Evolutionary conservation across 1,140 invertebrate species (phyloP).

Genomic region (Gryllus bimaculatus): DNA sequence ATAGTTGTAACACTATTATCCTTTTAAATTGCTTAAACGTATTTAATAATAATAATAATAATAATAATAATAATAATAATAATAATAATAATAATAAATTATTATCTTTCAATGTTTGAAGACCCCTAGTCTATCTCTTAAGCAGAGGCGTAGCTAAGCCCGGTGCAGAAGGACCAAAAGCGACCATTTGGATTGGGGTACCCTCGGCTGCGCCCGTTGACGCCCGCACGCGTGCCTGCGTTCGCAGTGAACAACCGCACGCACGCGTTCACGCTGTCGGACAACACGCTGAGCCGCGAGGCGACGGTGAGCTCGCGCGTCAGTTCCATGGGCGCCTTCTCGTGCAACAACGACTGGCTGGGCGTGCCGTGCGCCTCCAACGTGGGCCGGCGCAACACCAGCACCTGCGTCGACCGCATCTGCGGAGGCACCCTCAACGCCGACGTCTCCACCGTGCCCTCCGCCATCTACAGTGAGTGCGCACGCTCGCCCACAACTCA

Average conservation of each 20-base stretch:
- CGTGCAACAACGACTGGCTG: constrained; percentile 65
- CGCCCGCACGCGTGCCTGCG: too few relatives aligned
- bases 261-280: constrained; percentile 59
- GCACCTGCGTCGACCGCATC: constrained; percentile 55
- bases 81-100: too few relatives aligned
- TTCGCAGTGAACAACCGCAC: constrained; percentile 48
- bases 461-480: constrained; percentile 54
- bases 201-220: too few relatives aligned
- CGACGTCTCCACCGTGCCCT: constrained; percentile 44
- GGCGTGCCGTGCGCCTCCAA: constrained; percentile 64
- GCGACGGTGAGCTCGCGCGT: constrained; percentile 53
- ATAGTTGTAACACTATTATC: too few relatives aligned
- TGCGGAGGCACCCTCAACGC: constrained; percentile 61
- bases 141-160: too few relatives aligned
- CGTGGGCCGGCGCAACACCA: constrained; percentile 42
- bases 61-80: too few relatives aligned
- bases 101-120: too few relatives aligned
- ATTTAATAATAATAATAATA: too few relatives aligned
- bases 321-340: constrained; percentile 38
- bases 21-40: too few relatives aligned
- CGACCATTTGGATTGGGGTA: too few relatives aligned
- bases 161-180: too few relatives aligned
- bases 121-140: too few relatives aligned
- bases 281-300: constrained; percentile 49
- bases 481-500: background rate